phyloP scores from a whole-genome alignment of 1,140 invertebrate species.

The Habropoda laboriosa region DNA sequence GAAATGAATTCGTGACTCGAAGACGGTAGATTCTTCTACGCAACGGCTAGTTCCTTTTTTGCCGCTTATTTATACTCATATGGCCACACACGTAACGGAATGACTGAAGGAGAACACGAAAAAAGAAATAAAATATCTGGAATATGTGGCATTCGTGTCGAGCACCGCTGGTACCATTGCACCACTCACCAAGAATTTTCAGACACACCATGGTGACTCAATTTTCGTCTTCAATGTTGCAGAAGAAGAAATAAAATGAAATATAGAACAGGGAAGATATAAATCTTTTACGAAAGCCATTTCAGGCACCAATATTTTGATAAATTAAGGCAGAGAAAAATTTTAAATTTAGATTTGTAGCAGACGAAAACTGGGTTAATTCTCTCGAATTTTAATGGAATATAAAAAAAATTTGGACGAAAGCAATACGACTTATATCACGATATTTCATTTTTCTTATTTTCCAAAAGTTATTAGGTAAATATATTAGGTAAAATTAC shows the following conservation, averaged over 20 bases:
- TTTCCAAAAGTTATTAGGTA: too few relatives aligned
- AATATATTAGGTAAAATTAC: too few relatives aligned
- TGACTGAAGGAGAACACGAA: not conserved
- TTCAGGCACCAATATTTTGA: not conserved
- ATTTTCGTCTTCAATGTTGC: not conserved
- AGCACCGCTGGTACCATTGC: not conserved
- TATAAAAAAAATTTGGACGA: not conserved
- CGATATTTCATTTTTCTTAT: too few relatives aligned
- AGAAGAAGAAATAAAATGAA: not conserved
- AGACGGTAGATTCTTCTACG: not conserved
- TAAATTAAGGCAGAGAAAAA: not conserved
- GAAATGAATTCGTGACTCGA: not conserved
- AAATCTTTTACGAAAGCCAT: not conserved
- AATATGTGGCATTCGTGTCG: not conserved
- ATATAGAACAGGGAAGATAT: not conserved
- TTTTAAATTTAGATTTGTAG: not conserved
- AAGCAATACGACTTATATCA: not conserved
- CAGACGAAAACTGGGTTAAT: too few relatives aligned
- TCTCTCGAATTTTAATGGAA: too few relatives aligned
- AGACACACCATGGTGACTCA: not conserved
- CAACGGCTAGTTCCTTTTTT: not conserved
- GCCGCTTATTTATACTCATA: not conserved
- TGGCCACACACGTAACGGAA: not conserved
- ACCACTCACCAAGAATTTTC: not conserved
- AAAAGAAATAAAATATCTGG: slow-evolving; percentile 1